Evolutionary conservation across 2,888 invertebrate species (phyloP).

Genomic region (Hymenopus coronatus): DNA sequence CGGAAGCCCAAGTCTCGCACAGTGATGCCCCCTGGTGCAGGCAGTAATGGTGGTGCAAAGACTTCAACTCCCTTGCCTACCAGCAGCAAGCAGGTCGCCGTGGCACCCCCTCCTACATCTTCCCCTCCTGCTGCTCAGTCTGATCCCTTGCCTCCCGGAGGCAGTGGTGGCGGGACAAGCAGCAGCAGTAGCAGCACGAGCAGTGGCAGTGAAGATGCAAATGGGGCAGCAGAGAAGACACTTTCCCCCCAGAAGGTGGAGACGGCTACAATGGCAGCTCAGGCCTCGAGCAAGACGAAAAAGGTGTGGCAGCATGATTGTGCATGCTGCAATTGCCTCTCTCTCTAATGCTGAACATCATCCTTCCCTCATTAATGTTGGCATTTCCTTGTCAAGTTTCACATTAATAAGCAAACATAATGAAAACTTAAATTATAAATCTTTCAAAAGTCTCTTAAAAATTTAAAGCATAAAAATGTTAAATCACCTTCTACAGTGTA

Average conservation of each 20-base stretch:
- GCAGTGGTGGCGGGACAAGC: slow-evolving; percentile 7
- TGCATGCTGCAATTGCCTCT: not conserved
- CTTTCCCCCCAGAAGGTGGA: slow-evolving; percentile 48
- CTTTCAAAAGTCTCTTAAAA: too few relatives aligned
- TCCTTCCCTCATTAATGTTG: not conserved
- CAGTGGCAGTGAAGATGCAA: slow-evolving; percentile 43
- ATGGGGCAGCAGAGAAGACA: slow-evolving; percentile 53
- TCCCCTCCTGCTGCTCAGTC: slow-evolving; percentile 39
- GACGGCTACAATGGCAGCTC: slow-evolving; percentile 27
- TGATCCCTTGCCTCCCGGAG: slow-evolving; percentile 42
- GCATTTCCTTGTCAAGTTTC: not conserved
- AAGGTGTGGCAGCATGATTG: slow-evolving; percentile 35
- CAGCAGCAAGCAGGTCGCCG: slow-evolving; percentile 2
- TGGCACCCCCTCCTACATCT: slow-evolving; percentile 41
- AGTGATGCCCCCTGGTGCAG: slow-evolving; percentile 61
- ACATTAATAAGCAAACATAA: not conserved
- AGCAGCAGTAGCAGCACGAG: slow-evolving; percentile 43
- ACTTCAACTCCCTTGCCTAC: slow-evolving; percentile 50
- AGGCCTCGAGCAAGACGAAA: slow-evolving; percentile 34
- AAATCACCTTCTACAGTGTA: too few relatives aligned
- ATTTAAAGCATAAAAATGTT: too few relatives aligned
- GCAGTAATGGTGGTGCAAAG: slow-evolving; percentile 43
- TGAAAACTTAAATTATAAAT: too few relatives aligned
- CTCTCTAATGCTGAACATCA: not conserved
- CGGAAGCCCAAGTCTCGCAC: slow-evolving; percentile 76